phyloP scores from a whole-genome alignment of 2,113 vertebrate species.

The Microcebus murinus region DNA sequence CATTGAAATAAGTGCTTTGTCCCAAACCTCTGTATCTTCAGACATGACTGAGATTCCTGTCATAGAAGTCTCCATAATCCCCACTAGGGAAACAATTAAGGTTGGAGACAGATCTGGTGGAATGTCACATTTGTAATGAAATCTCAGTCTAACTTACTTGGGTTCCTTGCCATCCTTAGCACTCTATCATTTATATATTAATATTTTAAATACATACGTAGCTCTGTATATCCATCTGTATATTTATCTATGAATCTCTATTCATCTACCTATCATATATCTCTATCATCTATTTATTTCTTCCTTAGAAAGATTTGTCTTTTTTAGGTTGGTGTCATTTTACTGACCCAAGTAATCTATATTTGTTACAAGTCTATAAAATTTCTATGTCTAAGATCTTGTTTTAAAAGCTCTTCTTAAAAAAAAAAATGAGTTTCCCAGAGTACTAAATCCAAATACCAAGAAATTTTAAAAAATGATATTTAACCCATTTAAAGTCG shows the following conservation, averaged over 20 bases:
- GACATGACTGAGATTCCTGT: neutral
- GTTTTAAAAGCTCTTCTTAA: neutral
- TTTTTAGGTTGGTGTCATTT: neutral
- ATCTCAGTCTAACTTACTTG: neutral
- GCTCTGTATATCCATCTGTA: neutral
- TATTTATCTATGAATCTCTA: neutral
- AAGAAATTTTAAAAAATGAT: neutral
- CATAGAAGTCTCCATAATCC: neutral
- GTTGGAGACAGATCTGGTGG: neutral
- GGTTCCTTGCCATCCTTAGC: neutral
- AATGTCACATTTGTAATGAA: neutral
- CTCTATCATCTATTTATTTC: neutral
- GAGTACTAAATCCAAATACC: neutral
- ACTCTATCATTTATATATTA: neutral
- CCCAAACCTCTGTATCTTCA: neutral
- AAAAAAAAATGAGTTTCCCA: neutral
- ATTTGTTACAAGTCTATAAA: neutral
- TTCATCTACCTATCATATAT: neutral
- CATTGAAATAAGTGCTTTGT: neutral
- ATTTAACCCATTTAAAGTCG: neutral
- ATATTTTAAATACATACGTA: neutral
- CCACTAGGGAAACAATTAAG: rapidly evolving
- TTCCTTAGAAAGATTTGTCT: neutral
- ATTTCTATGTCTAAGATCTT: neutral
- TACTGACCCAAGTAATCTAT: neutral